Conservation (phyloP, 1,140 invertebrate species). For the Diabrotica undecimpunctata region DNA sequence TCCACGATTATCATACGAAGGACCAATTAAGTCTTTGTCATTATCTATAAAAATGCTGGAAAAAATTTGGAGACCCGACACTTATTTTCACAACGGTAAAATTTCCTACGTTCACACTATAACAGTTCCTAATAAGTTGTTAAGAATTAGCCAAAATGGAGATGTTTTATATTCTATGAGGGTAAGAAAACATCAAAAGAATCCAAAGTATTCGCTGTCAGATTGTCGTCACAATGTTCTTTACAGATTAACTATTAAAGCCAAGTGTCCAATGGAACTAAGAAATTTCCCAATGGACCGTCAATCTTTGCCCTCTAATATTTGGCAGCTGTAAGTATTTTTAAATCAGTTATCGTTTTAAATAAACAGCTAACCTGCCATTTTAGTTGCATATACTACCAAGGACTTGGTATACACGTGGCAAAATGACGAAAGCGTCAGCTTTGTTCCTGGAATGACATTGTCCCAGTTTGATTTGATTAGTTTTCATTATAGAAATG, state of each 20-base stretch:
- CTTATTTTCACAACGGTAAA: constrained; percentile 85
- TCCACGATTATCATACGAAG: constrained; percentile 74
- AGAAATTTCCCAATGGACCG: constrained; percentile 96
- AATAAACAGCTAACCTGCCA: background rate
- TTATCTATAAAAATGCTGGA: constrained; percentile 88
- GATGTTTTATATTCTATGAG: constrained; percentile 93
- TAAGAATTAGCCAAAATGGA: constrained; percentile 84
- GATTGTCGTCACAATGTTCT: too few relatives aligned
- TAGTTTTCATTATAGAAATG: constrained; percentile 76
- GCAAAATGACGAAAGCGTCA: constrained; percentile 77
- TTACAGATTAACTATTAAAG: constrained; percentile 91
- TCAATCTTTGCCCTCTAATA: constrained; percentile 86
- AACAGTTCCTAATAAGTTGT: constrained; percentile 89
- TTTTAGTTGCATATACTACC: constrained; percentile 84
- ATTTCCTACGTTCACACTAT: constrained; percentile 92
- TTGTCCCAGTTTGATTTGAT: constrained; percentile 90
- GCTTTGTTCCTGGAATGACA: constrained; percentile 84
- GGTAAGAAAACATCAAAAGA: constrained; percentile 50
- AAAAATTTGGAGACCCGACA: constrained; percentile 93
- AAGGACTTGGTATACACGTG: constrained; percentile 87
- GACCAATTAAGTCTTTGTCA: constrained; percentile 76
- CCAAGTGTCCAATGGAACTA: constrained; percentile 95
- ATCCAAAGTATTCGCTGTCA: background rate
- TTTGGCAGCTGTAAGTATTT: constrained; percentile 88
- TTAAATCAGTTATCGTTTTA: background rate